Evolutionary conservation across 2,797 vertebrate genomes (phyloP).

Genomic region (Gastrophryne carolinensis): DNA sequence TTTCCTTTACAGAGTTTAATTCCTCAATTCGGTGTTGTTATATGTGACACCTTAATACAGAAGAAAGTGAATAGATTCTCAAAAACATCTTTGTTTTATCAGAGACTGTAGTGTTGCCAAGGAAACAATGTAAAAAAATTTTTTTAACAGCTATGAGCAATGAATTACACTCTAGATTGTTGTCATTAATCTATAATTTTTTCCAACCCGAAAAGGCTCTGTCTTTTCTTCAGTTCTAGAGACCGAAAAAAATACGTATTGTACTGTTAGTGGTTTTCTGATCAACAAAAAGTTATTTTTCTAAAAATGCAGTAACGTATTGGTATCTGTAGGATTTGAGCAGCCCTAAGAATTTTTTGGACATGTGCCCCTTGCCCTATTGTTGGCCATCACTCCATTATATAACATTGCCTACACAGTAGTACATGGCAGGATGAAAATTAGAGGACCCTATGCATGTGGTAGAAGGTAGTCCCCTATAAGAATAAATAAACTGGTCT

Average conservation of each 20-base stretch:
- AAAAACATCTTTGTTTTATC: constrained; percentile 26
- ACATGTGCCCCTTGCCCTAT: too few species aligned
- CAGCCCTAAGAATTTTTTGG: too few species aligned
- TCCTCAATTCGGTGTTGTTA: background rate
- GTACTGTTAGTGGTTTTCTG: background rate
- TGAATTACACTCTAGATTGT: constrained; percentile 22
- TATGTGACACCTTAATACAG: constrained; percentile 9
- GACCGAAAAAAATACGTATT: background rate
- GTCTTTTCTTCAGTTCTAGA: constrained; percentile 13
- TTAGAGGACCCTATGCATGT: too few species aligned
- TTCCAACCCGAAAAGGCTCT: constrained; percentile 18
- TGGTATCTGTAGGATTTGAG: too few species aligned
- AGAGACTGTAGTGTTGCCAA: constrained; percentile 13
- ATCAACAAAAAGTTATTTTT: background rate
- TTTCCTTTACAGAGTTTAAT: background rate
- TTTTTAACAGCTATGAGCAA: constrained; percentile 43
- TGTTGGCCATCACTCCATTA: too few species aligned
- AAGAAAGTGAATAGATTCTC: constrained; percentile 26
- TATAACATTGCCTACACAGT: too few species aligned
- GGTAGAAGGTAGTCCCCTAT: too few species aligned
- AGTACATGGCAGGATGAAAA: too few species aligned
- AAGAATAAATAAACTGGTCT: too few species aligned
- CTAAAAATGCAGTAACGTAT: too few species aligned
- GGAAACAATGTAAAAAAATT: background rate
- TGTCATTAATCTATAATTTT: constrained; percentile 30